phyloP scores from a whole-genome alignment of 2,888 invertebrate genomes.

The Tanytarsus gracilentus region DNA sequence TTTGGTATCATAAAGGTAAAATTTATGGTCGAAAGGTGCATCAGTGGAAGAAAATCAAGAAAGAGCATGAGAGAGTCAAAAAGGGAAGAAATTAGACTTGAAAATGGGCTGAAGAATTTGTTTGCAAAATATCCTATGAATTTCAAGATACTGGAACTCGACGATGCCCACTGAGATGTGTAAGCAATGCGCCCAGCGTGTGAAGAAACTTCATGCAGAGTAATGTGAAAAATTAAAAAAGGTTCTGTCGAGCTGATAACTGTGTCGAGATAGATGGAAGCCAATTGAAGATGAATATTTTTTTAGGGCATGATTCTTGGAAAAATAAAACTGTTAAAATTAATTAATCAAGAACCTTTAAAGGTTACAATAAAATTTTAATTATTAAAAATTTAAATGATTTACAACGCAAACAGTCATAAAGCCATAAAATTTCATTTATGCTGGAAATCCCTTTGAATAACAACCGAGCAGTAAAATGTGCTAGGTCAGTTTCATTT shows the following conservation, averaged over 20 bases:
- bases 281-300: no score
- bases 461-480: neutral
- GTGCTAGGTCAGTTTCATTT: neutral
- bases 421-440: no score
- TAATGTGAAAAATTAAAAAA: neutral
- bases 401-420: no score
- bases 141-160: neutral
- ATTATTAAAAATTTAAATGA: no score
- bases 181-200: no score
- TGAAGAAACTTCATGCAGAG: no score
- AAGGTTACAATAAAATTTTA: no score
- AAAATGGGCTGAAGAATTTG: constrained; percentile 24
- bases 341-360: no score
- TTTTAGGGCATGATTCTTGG: no score
- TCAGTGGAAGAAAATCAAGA: neutral
- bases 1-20: constrained; percentile 10
- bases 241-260: no score
- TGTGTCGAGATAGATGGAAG: no score
- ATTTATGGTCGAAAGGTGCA: constrained; percentile 29
- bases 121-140: constrained; percentile 17
- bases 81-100: neutral
- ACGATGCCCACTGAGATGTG: constrained; percentile 10
- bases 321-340: no score
- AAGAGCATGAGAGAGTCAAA: neutral
- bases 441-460: neutral